phyloP scores from a whole-genome alignment of 1,140 invertebrate genomes.

The Liolophura sinensis region DNA sequence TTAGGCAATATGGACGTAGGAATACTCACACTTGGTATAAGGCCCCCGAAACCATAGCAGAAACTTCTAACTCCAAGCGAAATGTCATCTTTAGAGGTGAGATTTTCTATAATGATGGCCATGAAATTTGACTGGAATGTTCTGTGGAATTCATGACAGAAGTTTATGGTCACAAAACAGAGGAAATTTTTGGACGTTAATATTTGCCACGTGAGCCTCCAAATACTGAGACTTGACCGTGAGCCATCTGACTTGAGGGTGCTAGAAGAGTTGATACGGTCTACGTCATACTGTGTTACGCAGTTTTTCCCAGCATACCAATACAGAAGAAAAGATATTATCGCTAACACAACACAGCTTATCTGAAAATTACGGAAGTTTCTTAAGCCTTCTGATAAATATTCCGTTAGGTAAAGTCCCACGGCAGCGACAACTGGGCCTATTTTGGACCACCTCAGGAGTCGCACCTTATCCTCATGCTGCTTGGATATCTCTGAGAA shows the following conservation, averaged over 20 bases:
- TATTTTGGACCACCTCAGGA: slow-evolving; percentile 51
- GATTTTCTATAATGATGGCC: slow-evolving; percentile 38
- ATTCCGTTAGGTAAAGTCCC: slow-evolving; percentile 35
- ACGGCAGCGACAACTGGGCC: slow-evolving; percentile 36
- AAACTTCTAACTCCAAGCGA: slow-evolving; percentile 22
- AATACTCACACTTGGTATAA: slow-evolving; percentile 18
- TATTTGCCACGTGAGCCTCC: slow-evolving; percentile 19
- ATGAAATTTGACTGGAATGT: slow-evolving; percentile 37
- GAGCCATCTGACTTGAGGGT: too few relatives aligned
- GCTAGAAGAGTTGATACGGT: too few relatives aligned
- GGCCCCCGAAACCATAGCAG: slow-evolving; percentile 32
- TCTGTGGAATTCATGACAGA: slow-evolving; percentile 40
- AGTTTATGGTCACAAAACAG: slow-evolving; percentile 42
- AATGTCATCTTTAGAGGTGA: slow-evolving; percentile 23
- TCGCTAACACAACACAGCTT: slow-evolving; percentile 37
- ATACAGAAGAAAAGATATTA: slow-evolving; percentile 39
- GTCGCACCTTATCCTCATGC: slow-evolving; percentile 42
- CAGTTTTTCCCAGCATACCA: slow-evolving; percentile 39
- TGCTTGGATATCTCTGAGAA: slow-evolving; percentile 57
- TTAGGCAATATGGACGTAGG: background rate
- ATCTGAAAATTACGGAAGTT: slow-evolving; percentile 52
- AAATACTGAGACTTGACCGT: too few relatives aligned
- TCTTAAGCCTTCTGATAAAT: slow-evolving; percentile 36
- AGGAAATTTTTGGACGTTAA: slow-evolving; percentile 36
- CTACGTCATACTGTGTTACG: slow-evolving; percentile 39